Evolutionary conservation across 2,113 vertebrate species (phyloP), one percentile per base, ranked within the genome.

Genomic region (Laterallus jamaicensis): DNA sequence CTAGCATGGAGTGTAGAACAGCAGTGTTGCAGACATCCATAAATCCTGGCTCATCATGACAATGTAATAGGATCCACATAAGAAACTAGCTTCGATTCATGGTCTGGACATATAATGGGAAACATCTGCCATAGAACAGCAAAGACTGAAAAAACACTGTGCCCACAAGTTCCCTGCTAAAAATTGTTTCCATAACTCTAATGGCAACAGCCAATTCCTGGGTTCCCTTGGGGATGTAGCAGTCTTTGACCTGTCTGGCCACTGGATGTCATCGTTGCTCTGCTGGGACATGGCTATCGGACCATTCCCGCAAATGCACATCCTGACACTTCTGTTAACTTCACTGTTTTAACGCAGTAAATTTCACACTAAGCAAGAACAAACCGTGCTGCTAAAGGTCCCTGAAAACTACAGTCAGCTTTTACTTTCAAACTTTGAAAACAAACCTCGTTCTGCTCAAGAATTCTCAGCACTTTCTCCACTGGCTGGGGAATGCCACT

Each of bases 211-310:
- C 12, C 28, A 66, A 54, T 35, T 66, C 66, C 67, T 3, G 9
- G 19, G 85, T n/a, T 56, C 42, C 47, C 47, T 8, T 29, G 26
- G 14, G 54, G 62, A 31, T 17, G 11, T 1, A 74, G 40, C 14
- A 63, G 93, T 88, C 75, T 77, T 92, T 89, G 89, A 92, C 88
- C 92, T 71, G 40, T 83, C 56, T 81, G 84, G 92, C 96, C 96
- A 93, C 95, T 95, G 96, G 97, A 96, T 90, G 95, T 96, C 95
- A 84, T 82, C 15, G 2, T 89, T 95, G 92, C 32, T 88, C 89
- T 95, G 79, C 79, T 15, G 67, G 87, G 92, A 93, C 39, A 62
- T 49, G 56, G 35, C 7, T 22, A 40, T 1, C 40, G 42, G 59
- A n/a, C 35, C 19, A 9, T 31, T 58, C 25, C 78, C 37, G 71